A percentile compares a stretch with the other conserved stretches of the same genome.
Evolutionary conservation across 2,113 vertebrate species (phyloP).

Genomic region (Tragelaphus buxtoni): DNA sequence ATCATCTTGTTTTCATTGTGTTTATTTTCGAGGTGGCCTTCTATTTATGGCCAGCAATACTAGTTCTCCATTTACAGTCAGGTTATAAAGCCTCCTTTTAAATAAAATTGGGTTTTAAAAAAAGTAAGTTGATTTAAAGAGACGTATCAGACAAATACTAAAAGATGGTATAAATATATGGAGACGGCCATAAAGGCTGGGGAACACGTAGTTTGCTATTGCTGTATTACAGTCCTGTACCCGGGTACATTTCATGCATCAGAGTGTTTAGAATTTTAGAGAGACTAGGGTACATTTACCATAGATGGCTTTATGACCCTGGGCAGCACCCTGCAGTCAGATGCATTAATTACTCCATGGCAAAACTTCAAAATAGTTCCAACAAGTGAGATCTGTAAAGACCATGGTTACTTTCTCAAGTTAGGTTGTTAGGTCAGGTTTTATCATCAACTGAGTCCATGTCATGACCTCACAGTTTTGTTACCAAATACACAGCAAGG

Average conservation of each 20-base stretch:
- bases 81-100: conserved; percentile 14
- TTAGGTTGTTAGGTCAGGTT: background rate
- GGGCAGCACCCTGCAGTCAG: background rate
- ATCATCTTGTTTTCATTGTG: conserved; percentile 34
- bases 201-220: accelerated
- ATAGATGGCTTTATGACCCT: accelerated
- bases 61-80: conserved; percentile 17
- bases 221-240: no score
- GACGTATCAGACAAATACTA: background rate
- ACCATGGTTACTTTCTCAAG: background rate
- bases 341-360: background rate
- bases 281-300: no score
- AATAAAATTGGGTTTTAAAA: conserved; percentile 32
- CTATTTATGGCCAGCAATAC: conserved; percentile 4
- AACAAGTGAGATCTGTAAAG: background rate
- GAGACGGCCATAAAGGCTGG: background rate
- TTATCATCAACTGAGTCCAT: background rate
- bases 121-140: conserved; percentile 25
- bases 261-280: background rate
- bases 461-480: background rate
- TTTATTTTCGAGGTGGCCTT: conserved; percentile 36
- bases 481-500: background rate
- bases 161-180: background rate
- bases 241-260: background rate
- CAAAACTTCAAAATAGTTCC: background rate